Evolutionary conservation across 2,797 vertebrate species (phyloP).

Genomic region (Alfaro cultratus): DNA sequence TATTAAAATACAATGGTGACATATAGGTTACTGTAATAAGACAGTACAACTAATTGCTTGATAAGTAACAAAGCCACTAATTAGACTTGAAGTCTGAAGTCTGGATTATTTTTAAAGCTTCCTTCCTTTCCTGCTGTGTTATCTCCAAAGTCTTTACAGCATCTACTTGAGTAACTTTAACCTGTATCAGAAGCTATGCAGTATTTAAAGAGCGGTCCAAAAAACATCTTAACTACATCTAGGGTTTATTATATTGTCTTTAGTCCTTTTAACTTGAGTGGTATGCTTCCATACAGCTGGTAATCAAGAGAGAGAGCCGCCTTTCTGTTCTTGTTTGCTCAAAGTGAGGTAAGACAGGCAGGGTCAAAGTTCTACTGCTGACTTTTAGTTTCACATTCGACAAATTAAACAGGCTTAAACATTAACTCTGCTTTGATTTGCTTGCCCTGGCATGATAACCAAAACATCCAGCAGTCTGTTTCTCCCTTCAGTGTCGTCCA

Average conservation of each 20-base stretch:
- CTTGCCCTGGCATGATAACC: not conserved
- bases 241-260: not conserved
- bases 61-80: constrained; percentile 21
- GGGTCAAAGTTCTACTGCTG: constrained; percentile 25
- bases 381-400: constrained; percentile 31
- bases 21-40: constrained; percentile 31
- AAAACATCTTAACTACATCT: constrained; percentile 11
- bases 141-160: constrained; percentile 53
- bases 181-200: not conserved
- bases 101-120: not conserved
- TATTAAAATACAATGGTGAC: constrained; percentile 2
- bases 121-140: constrained; percentile 32
- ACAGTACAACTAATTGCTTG: constrained; percentile 10
- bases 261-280: constrained; percentile 19
- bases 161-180: constrained; percentile 37
- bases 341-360: not conserved
- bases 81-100: not conserved
- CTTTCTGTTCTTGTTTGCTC: constrained; percentile 54
- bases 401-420: constrained; percentile 26
- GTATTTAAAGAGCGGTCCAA: constrained; percentile 3
- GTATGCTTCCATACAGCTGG: constrained; percentile 18
- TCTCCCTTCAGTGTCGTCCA: not conserved
- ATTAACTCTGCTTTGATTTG: constrained; percentile 27
- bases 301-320: constrained; percentile 31
- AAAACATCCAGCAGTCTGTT: not conserved